Conservation (phyloP, 2,113 vertebrate genomes). For the Asarcornis scutulata region DNA sequence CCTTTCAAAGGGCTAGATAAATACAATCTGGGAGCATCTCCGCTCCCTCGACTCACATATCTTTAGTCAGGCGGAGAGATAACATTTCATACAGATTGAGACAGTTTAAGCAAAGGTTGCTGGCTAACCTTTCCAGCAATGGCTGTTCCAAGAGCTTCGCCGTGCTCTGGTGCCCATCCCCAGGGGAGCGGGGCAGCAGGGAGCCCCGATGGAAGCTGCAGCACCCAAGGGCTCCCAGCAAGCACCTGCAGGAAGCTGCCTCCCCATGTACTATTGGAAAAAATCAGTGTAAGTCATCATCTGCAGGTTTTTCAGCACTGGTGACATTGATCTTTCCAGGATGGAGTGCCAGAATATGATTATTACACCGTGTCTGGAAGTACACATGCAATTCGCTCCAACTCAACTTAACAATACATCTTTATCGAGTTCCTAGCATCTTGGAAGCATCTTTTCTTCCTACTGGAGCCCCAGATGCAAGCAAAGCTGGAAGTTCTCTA, state of each 20-base stretch:
- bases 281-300: neutral
- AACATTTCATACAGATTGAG: conserved; percentile 72
- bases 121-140: conserved; percentile 52
- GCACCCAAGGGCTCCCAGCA: neutral
- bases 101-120: conserved; percentile 67
- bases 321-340: neutral
- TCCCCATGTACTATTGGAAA: neutral
- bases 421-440: fast-evolving
- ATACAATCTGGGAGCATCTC: conserved; percentile 73
- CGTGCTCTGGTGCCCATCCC: fast-evolving
- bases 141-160: neutral
- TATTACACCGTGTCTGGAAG: neutral
- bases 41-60: conserved; percentile 63
- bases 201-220: fast-evolving
- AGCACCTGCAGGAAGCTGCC: neutral
- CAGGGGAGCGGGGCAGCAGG: neutral
- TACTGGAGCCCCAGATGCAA: neutral
- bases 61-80: conserved; percentile 67
- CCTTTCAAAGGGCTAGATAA: conserved; percentile 75
- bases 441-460: no score
- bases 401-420: neutral
- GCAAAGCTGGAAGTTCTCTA: neutral
- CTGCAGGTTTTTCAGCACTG: neutral
- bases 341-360: fast-evolving
- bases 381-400: fast-evolving